Evolutionary conservation across 2,797 vertebrate species (phyloP).

Genomic region (Microctenopoma lineatum): DNA sequence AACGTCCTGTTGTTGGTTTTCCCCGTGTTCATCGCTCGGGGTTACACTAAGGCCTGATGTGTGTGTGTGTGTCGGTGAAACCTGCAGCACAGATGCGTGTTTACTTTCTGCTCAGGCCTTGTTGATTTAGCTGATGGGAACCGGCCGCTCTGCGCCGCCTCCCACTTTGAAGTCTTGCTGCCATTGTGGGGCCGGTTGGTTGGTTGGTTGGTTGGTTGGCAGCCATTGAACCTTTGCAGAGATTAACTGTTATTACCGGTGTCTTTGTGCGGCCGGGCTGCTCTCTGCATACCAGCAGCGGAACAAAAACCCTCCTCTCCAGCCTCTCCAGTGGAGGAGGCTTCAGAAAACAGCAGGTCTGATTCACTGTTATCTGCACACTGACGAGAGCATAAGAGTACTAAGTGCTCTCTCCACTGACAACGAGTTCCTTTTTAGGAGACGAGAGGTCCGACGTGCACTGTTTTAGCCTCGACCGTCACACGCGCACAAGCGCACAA

Average conservation of each 20-base stretch:
- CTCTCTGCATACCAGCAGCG: constrained; percentile 73
- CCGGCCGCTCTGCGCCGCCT: constrained; percentile 43
- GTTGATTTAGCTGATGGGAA: constrained; percentile 75
- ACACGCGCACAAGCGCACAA: constrained; percentile 49
- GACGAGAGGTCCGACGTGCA: constrained; percentile 59
- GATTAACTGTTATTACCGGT: constrained; percentile 78
- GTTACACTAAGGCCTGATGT: too few relatives aligned
- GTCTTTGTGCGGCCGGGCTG: constrained; percentile 61
- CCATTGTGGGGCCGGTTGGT: constrained; percentile 48
- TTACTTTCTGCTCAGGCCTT: constrained; percentile 50
- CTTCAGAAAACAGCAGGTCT: constrained; percentile 78
- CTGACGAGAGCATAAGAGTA: constrained; percentile 63
- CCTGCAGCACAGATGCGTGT: constrained; percentile 18
- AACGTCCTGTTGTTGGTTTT: too few relatives aligned
- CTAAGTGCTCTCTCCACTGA: constrained; percentile 74
- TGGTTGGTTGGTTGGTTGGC: constrained; percentile 51
- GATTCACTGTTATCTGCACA: constrained; percentile 58
- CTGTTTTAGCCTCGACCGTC: constrained; percentile 33
- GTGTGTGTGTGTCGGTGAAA: too few relatives aligned
- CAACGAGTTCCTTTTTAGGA: constrained; percentile 65
- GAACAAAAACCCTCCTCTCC: constrained; percentile 73
- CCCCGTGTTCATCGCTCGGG: too few relatives aligned
- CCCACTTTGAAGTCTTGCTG: constrained; percentile 56
- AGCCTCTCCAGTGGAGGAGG: constrained; percentile 76
- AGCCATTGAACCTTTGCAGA: constrained; percentile 74